phyloP scores from a whole-genome alignment of 1,140 invertebrate genomes.

The Hypsibius dujardini region DNA sequence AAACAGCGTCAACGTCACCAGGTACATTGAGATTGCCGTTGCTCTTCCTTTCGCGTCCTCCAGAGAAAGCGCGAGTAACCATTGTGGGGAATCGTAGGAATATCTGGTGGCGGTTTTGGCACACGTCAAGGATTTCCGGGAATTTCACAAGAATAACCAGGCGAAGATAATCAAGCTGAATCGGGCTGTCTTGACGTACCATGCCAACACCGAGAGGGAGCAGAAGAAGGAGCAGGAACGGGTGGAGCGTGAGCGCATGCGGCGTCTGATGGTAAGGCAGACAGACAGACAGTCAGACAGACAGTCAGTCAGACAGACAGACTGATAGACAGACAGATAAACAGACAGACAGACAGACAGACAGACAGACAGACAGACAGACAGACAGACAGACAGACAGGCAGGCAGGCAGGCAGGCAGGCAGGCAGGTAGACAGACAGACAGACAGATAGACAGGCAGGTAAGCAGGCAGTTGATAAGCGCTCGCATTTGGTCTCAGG shows the following conservation, averaged over 20 bases:
- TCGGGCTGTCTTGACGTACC: slow-evolving; percentile 84
- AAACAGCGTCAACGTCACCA: slow-evolving; percentile 86
- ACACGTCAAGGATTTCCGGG: slow-evolving; percentile 93
- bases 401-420: slow-evolving; percentile 22
- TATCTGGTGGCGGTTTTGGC: slow-evolving; percentile 86
- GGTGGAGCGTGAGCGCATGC: slow-evolving; percentile 95
- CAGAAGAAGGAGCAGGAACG: slow-evolving; percentile 98
- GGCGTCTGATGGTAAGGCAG: slow-evolving; percentile 61
- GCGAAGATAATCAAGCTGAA: slow-evolving; percentile 70
- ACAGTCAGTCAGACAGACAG: too few species aligned
- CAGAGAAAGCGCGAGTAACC: too few species aligned
- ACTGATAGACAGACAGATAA: too few species aligned
- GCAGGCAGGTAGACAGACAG: too few species aligned
- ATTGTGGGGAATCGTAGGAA: slow-evolving; percentile 39
- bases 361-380: too few species aligned
- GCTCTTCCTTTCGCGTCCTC: too few species aligned
- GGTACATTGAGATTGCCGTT: not conserved
- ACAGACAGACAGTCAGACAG: too few species aligned
- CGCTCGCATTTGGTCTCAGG: slow-evolving; percentile 16
- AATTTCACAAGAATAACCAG: slow-evolving; percentile 66
- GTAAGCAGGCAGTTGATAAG: too few species aligned
- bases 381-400: too few species aligned
- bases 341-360: too few species aligned
- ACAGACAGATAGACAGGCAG: too few species aligned
- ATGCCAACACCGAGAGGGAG: slow-evolving; percentile 91